A percentile compares a stretch with the other conserved stretches of the same genome.
phyloP scores from a whole-genome alignment of 2,888 invertebrate species.

The Nymphalis c-album region DNA sequence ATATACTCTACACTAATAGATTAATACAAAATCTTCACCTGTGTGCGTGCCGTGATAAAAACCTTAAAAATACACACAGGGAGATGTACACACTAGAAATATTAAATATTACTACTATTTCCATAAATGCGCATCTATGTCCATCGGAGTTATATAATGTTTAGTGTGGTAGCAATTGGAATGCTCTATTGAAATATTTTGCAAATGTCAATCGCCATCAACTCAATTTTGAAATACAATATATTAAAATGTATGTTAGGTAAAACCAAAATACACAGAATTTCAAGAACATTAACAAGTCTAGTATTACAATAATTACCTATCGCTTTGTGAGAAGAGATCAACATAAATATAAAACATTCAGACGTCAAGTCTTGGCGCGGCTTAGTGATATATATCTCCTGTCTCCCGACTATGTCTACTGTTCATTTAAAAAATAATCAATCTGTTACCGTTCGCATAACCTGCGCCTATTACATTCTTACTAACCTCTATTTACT shows the following conservation, averaged over 20 bases:
- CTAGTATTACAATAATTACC: neutral
- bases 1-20: neutral
- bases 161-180: neutral
- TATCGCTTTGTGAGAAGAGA: neutral
- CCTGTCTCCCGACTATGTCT: neutral
- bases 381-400: neutral
- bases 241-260: neutral
- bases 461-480: constrained; percentile 14
- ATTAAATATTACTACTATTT: constrained; percentile 6
- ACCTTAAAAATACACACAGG: neutral
- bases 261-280: too few species aligned
- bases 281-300: neutral
- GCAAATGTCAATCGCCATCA: too few species aligned
- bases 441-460: neutral
- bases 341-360: neutral
- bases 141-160: neutral
- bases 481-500: neutral
- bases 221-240: neutral
- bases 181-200: neutral
- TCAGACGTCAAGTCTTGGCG: neutral
- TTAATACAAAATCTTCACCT: constrained; percentile 2
- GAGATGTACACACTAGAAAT: too few species aligned
- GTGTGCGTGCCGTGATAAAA: neutral
- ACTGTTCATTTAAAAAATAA: constrained; percentile 7
- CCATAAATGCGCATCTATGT: constrained; percentile 29